phyloP scores from a whole-genome alignment of 2,113 vertebrate genomes.

The Melospiza georgiana region DNA sequence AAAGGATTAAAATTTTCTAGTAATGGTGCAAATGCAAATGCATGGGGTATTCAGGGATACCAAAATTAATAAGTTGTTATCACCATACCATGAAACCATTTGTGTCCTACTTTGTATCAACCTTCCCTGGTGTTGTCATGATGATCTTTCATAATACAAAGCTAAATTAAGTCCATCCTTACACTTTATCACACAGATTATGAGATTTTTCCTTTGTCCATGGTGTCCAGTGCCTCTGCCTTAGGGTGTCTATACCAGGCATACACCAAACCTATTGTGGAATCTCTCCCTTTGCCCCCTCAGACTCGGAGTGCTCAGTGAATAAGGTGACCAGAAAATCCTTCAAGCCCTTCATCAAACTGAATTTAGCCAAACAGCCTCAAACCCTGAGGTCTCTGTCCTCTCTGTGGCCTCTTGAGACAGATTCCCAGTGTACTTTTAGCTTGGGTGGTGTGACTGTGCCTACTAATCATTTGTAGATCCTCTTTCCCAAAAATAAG shows the following conservation, averaged over 20 bases:
- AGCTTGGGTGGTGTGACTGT: background rate
- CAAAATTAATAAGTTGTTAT: background rate
- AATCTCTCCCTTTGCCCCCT: background rate
- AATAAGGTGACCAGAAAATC: rapidly evolving
- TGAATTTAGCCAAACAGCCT: background rate
- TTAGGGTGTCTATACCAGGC: too few species aligned
- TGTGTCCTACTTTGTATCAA: background rate
- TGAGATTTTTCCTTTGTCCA: background rate
- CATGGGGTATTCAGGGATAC: background rate
- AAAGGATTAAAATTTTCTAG: background rate
- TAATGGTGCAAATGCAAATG: background rate
- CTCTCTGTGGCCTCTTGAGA: background rate
- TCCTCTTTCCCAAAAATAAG: background rate
- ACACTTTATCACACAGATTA: background rate
- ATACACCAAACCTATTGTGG: background rate
- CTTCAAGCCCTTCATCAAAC: background rate
- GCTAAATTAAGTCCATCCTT: background rate
- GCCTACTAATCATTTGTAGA: background rate
- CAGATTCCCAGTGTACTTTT: background rate
- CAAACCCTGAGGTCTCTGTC: background rate
- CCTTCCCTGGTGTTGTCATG: background rate
- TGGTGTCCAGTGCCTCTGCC: rapidly evolving
- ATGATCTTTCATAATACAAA: background rate
- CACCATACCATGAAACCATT: background rate
- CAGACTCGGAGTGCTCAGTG: rapidly evolving